Conservation (phyloP, 2,888 invertebrate species). For the Orchesellides sinensis region DNA sequence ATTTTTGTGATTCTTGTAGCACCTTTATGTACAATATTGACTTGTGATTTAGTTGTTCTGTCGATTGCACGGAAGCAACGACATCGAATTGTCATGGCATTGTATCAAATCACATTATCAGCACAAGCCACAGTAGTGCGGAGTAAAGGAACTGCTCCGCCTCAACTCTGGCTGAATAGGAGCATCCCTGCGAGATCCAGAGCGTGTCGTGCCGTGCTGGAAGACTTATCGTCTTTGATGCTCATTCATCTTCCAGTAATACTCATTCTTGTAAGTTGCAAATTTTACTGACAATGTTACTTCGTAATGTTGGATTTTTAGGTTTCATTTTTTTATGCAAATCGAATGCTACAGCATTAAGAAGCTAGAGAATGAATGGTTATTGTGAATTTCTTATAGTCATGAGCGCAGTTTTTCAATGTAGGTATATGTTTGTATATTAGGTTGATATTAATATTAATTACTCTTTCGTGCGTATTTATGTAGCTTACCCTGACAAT, state of each 20-base stretch:
- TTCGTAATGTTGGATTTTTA: too few relatives aligned
- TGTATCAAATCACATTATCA: constrained; percentile 89
- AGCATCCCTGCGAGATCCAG: constrained; percentile 73
- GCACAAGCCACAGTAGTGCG: constrained; percentile 82
- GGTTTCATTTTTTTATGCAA: too few relatives aligned
- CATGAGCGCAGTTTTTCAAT: too few relatives aligned
- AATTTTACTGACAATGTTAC: too few relatives aligned
- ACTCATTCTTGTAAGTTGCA: constrained; percentile 71
- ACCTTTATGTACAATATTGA: constrained; percentile 74
- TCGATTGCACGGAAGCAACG: constrained; percentile 84
- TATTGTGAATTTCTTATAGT: too few relatives aligned
- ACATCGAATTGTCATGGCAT: constrained; percentile 89
- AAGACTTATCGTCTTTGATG: constrained; percentile 71
- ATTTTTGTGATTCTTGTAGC: constrained; percentile 75
- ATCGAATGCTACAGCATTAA: too few relatives aligned
- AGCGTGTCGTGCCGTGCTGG: constrained; percentile 73
- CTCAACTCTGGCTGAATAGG: constrained; percentile 72
- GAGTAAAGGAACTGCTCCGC: constrained; percentile 72
- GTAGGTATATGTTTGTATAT: too few relatives aligned
- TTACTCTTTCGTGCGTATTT: too few relatives aligned
- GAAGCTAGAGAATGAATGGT: too few relatives aligned
- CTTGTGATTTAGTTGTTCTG: constrained; percentile 76
- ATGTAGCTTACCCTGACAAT: too few relatives aligned
- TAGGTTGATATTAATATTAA: too few relatives aligned
- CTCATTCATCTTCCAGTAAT: constrained; percentile 73